Base-by-base conservation (phyloP, 1,140 invertebrate species). In the Drosophila sulfurigaster region DNA sequence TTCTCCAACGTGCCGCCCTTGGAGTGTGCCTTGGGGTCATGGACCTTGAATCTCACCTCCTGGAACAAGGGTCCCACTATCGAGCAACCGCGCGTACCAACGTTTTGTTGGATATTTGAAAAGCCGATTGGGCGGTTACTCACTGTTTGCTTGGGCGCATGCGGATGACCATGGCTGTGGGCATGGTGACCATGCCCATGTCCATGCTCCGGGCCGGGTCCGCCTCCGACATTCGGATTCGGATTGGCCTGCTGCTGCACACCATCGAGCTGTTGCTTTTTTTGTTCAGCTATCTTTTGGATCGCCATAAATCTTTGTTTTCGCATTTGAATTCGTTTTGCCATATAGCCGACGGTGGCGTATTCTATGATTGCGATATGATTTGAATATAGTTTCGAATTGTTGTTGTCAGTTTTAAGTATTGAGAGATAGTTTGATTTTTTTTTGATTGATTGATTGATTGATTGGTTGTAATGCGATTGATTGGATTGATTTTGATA, bases 331-430 rank as follows among this genome's bases (percentile, higher is more conserved):
- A 98, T 98, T 93, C 97, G 94, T 94, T 98, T 98, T 71, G 97
- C 97, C 96, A 98, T 97, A 93, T 98, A 98, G 78, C 98, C 98
- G 71, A 98, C 98, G 58, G 97, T 97, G 65, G 97, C 98, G 93
- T 98, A 98, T 94, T 98, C 98, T 98, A 94, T 81, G 82, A 86
- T 85, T 81, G 81, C 81, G 81, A 85, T 76, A 78, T 75, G 81
- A 79, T 82, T 82, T 80, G 72, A 41, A 57, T 74, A 88, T 70
- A 78, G 77, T 85, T 73, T 75, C 71, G 82, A 88, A 74, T 83
- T 85, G 72, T 67, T 65, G 13, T 82, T 60, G 78, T 78, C 67
- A 68, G 75, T 76, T 77, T 77, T 51, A 25, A 54, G 62, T 64
- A 81, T 76, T 73, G 52, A 58, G 48, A 63, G 38, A 45, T 62